Evolutionary conservation across 1,140 invertebrate genomes (phyloP).

Genomic region (Drosophila sucinea): DNA sequence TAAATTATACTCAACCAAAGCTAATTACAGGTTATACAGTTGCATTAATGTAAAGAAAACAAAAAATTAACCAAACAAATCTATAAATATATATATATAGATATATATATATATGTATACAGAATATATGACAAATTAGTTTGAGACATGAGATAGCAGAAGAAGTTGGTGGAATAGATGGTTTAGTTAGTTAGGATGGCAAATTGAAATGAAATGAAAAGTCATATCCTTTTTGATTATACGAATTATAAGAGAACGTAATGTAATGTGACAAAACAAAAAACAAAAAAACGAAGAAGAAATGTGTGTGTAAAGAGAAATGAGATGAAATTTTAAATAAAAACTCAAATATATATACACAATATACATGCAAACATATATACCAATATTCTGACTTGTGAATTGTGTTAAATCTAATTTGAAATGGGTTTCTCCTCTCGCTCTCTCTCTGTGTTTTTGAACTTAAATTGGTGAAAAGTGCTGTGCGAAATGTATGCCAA

Average conservation of each 20-base stretch:
- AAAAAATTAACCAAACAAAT: conserved; percentile 33
- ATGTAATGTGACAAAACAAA: conserved; percentile 35
- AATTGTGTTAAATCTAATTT: conserved; percentile 52
- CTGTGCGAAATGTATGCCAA: conserved; percentile 6
- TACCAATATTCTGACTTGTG: conserved; percentile 7
- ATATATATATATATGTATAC: conserved; percentile 31
- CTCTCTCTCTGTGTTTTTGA: conserved; percentile 15
- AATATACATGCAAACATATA: not conserved
- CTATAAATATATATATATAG: conserved; percentile 35
- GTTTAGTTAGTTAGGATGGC: conserved; percentile 51
- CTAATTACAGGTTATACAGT: conserved; percentile 56
- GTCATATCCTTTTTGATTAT: conserved; percentile 40
- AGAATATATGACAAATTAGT: conserved; percentile 35
- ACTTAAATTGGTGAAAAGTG: conserved; percentile 13
- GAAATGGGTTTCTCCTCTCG: not conserved
- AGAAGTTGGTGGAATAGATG: not conserved
- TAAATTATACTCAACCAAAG: conserved; percentile 41
- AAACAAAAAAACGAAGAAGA: conserved; percentile 40
- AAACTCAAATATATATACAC: conserved; percentile 21
- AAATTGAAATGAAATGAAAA: conserved; percentile 27
- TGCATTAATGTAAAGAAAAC: conserved; percentile 52
- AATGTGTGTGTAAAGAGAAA: conserved; percentile 48
- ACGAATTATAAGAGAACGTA: conserved; percentile 24
- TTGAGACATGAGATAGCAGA: conserved; percentile 2
- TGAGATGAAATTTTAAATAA: conserved; percentile 50